Evolutionary conservation across 2,113 vertebrate species (phyloP).

Genomic region (Dicaeum eximium): DNA sequence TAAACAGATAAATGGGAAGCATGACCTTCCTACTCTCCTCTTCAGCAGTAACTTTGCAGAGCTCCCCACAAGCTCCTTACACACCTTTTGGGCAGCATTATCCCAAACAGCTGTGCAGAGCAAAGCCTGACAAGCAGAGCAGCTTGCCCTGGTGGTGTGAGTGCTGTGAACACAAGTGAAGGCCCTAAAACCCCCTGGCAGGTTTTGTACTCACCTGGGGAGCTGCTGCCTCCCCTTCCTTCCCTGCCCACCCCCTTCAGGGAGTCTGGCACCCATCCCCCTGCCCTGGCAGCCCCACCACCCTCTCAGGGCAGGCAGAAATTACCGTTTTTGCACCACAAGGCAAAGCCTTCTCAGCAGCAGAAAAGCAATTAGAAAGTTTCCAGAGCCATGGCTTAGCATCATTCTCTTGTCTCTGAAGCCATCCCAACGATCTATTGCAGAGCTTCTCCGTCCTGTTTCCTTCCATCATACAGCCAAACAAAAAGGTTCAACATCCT

Average conservation of each 20-base stretch:
- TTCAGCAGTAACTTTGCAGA: not conserved
- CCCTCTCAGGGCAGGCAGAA: not conserved
- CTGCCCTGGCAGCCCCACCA: not conserved
- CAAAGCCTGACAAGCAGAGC: not conserved
- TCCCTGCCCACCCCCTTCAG: not conserved
- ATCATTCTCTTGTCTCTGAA: slow-evolving; percentile 79
- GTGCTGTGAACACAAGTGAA: not conserved
- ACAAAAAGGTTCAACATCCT: slow-evolving; percentile 81
- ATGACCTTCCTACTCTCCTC: not conserved
- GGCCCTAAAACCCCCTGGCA: not conserved
- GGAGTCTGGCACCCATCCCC: not conserved
- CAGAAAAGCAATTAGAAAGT: slow-evolving; percentile 89
- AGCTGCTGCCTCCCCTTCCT: not conserved
- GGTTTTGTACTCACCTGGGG: not conserved
- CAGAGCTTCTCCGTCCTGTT: slow-evolving; percentile 79
- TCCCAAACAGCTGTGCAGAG: not conserved
- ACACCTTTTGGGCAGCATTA: not conserved
- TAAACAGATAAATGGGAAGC: not conserved
- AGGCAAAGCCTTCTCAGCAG: slow-evolving; percentile 76
- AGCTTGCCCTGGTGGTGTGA: not conserved
- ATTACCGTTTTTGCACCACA: slow-evolving; percentile 78
- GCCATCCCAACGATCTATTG: slow-evolving; percentile 81
- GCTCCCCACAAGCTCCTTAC: not conserved
- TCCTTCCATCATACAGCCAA: slow-evolving; percentile 88
- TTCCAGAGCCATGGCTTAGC: slow-evolving; percentile 89